Base-by-base conservation (phyloP, 2,888 invertebrate genomes). In the Thera britannica region DNA sequence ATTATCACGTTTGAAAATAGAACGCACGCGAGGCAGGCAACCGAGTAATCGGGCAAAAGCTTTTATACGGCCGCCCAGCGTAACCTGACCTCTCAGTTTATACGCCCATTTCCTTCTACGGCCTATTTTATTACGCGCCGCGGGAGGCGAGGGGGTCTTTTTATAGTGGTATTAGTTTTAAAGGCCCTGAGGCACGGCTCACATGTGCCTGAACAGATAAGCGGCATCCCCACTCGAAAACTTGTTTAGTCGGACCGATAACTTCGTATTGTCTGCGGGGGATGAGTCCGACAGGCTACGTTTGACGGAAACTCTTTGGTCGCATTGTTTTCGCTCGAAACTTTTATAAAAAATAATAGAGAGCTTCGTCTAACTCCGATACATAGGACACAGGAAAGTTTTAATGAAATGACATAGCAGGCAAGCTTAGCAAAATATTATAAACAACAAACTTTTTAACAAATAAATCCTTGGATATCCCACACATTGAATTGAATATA, bases 1-100 rank as follows among this genome's bases (percentile, higher is more conserved):
- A 92, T 91, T 91, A 92, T 90, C 92, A 90, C 91, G 86, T 91
- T 90, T 88, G 88, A 89, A 92, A 91, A 92, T 90, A 89, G 92
- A 91, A 92, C 91, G 90, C 93, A 92, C 91, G 91, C 92, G 89
- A 92, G 84, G 87, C 88, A 86, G 85, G 88, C 90, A 85, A 83
- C 83, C 88, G 86, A 88, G 91, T 92, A 92, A 92, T 92, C 93
- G 91, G 87, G 84, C 90, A 89, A 90, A 88, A 91, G 92, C 92
- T 91, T 92, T 89, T 89, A 88, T 83, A 82, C 66, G 78, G 72
- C 74, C 84, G 75, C 70, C 92, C 89, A 85, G 75, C 72, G 62
- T 83, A 83, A 75, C 74, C 68, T 81, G 92, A 83, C 70, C 90
- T 80, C 73, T 76, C 82, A 77, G 81, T 87, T 89, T 85, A 86